phyloP scores from a whole-genome alignment of 2,797 vertebrate species.

The Peromyscus aztecus region DNA sequence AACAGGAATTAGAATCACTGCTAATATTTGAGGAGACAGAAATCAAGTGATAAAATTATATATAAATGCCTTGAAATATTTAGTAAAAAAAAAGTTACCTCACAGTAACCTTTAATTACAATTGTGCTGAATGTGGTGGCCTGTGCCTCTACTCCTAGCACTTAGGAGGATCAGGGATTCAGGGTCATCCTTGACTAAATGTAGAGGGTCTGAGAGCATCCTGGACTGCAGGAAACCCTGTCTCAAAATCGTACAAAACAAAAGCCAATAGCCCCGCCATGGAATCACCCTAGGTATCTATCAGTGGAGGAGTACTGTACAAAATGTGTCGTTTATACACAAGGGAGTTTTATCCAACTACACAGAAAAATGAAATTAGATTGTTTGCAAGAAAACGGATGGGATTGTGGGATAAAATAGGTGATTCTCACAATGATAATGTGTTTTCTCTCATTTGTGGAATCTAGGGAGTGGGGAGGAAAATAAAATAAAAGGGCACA shows the following conservation, averaged over 20 bases:
- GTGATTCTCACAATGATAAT: neutral
- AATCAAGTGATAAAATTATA: conserved; percentile 19
- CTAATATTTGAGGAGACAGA: neutral
- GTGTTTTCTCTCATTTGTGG: neutral
- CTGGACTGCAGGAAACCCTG: neutral
- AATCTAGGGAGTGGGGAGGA: neutral
- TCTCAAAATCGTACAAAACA: neutral
- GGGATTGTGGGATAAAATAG: neutral
- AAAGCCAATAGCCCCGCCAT: neutral
- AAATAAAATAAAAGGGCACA: neutral
- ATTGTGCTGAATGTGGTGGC: neutral
- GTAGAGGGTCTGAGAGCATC: no score
- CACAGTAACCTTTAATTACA: neutral
- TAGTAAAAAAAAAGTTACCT: neutral
- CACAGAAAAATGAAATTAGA: neutral
- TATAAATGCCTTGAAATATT: conserved; percentile 22
- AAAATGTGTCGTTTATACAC: neutral
- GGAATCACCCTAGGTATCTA: neutral
- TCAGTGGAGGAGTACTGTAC: neutral
- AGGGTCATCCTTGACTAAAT: neutral
- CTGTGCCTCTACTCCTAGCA: neutral
- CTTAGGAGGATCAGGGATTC: neutral
- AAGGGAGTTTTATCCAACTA: neutral
- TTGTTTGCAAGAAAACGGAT: neutral
- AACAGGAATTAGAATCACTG: neutral